Base-by-base conservation (phyloP, 2,113 vertebrate genomes). In the Cromileptes altivelis region DNA sequence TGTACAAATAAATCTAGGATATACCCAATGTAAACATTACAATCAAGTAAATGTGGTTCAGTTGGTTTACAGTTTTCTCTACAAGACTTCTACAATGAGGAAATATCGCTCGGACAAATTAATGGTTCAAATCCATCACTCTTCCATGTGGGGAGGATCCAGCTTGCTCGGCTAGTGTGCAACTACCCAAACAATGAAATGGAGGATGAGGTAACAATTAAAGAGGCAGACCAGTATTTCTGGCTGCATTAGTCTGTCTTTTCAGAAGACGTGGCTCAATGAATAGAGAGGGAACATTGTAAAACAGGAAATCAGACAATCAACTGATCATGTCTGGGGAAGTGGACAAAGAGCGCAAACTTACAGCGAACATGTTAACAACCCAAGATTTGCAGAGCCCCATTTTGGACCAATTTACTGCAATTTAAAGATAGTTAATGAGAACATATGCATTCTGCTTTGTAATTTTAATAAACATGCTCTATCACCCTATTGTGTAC, bases 241-340 rank as follows among this genome's bases (percentile, higher is more conserved):
- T 64, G 72, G 84, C 65, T 86, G 25, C 52, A 75, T 84, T 65
- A 19, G 53, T 61, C 50, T 63, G 62, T 86, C 57, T 80, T 77
- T 79, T 85, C 60, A 76, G 30, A 80, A 74, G 78, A 87, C 1
- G 2, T 78, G 65, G 55, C 60, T 80, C 57, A 53, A 37, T 78
- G 45, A 78, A 87, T 47, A 78, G 70, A 84, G 52, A 49, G 62
- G 63, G 78, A 80, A 80, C 69, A 85, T 19, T 77, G 88, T 89
- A 81, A 74, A 89, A 90, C 81, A 90, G 87, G 86, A 93, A 91
- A 92, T 75, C 78, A 71, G 82, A 87, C 70, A 81, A 84, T 85
- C 21, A 52, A 82, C 9, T 52, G 62, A 86, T 67, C 40, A 19
- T 37, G 62, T 57, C 40, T 61, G 27, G 50, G 85, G 81, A 88